Evolutionary conservation across 2,888 invertebrate species (phyloP).

Genomic region (Hipparchia sbordonii): DNA sequence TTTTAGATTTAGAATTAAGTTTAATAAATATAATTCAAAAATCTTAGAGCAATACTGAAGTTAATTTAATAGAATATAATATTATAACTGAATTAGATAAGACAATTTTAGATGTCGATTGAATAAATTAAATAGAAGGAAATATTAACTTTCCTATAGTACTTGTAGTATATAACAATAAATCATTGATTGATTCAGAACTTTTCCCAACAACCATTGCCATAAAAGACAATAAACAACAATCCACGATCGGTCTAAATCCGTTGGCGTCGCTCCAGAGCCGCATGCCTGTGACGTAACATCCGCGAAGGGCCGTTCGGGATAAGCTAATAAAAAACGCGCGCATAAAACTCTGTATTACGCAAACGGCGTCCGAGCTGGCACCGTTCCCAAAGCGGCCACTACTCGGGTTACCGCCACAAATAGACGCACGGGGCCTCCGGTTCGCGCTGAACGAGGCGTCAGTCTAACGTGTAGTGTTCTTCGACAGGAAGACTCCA

Average conservation of each 20-base stretch:
- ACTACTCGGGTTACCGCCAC: conserved; percentile 79
- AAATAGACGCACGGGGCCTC: conserved; percentile 75
- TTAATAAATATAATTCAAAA: not conserved
- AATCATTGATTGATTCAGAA: conserved; percentile 44
- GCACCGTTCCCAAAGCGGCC: conserved; percentile 75
- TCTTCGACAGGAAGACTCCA: conserved; percentile 86
- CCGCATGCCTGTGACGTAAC: conserved; percentile 78
- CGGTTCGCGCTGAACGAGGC: not conserved
- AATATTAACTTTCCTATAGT: not conserved
- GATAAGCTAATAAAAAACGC: conserved; percentile 73
- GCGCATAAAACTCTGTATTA: conserved; percentile 69
- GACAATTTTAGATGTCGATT: not conserved
- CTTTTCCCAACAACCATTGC: conserved; percentile 70
- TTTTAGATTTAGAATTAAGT: not conserved
- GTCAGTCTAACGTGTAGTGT: conserved; percentile 62
- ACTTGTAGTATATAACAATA: not conserved
- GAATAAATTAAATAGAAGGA: not conserved
- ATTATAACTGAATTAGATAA: not conserved
- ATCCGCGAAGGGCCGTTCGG: conserved; percentile 75
- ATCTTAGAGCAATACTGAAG: not conserved
- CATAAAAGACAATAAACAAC: conserved; percentile 79
- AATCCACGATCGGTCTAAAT: conserved; percentile 71
- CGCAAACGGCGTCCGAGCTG: conserved; percentile 74
- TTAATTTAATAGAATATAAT: not conserved
- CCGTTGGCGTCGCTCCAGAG: conserved; percentile 74